Percentiles rank a stretch among this genome's conserved stretches.
These are phyloP conservation scores for Psococerastis gibbosa DNA, from an alignment of 2,888 invertebrate species.

Conservation along the genomic window DNA sequence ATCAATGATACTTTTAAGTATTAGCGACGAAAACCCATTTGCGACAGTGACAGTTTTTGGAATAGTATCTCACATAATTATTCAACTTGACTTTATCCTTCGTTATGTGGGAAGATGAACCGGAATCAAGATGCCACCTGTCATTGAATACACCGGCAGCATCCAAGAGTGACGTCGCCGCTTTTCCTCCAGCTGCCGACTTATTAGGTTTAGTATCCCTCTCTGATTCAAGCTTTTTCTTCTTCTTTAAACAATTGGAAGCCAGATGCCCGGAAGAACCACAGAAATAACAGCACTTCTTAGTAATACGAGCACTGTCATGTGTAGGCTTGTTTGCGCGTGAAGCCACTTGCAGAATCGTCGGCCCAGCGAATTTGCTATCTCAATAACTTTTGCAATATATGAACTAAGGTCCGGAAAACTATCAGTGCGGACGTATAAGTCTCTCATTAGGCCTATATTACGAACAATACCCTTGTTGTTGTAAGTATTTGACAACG, in stretches of 20 bases:
- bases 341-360: too few species aligned
- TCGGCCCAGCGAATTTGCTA: not conserved
- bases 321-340: not conserved
- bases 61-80: too few species aligned
- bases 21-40: too few species aligned
- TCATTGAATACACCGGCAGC: too few species aligned
- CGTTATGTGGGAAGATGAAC: not conserved
- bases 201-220: too few species aligned
- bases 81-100: not conserved
- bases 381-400: not conserved
- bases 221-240: not conserved
- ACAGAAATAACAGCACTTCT: not conserved
- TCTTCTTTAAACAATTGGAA: not conserved
- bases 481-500: not conserved
- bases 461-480: not conserved
- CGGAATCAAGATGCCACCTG: not conserved
- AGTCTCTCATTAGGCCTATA: not conserved
- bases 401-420: not conserved
- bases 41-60: too few species aligned
- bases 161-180: not conserved
- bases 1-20: too few species aligned
- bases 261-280: not conserved
- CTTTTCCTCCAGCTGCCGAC: not conserved
- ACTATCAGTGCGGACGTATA: not conserved
- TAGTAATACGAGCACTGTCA: too few species aligned